Evolutionary conservation across 2,797 vertebrate species (phyloP), one percentile per base, ranked within the genome.

Genomic region (Galago senegalensis): DNA sequence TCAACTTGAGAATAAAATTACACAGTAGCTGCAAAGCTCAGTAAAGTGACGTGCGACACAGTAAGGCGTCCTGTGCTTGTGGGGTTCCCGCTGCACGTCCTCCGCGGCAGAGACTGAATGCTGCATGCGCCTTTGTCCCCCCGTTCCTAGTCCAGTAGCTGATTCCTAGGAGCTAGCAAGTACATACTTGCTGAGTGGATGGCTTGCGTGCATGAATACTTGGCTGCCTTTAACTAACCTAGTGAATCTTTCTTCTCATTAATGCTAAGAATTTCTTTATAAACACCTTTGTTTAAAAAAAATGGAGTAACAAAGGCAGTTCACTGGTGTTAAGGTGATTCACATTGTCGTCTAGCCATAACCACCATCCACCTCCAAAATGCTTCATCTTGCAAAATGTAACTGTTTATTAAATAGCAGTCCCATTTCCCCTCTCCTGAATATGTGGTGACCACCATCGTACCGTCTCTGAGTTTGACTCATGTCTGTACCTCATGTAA

Each of bases 371-470:
- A 0, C 34, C 20, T 34, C 13, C 7, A 23, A 84, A 40, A 60
- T 43, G 1, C 34, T 84, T 40, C 63, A 23, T 40, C 49, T 53
- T 76, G 10, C 16, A 61, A 61, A 79, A 79, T 34, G 58, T 58
- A 82, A 43, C 53, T n/a, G 13, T 21, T 23, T 17, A 11, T 40
- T 82, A 23, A 80, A 43, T 40, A 49, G 12, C 10, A 17, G 8
- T 23, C 29, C 29, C 1, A 0, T 17, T 23, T 17, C 20, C 14
- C 23, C 6, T 0, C 0, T 5, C 11, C 46, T 18, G 5, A 5
- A 4, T 34, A 31, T 16, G 17, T 75, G 58, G 81, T 25, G 18
- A 3, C 49, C 17, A 4, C n/a, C 7, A 0, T 16, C 61, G 67
- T 31, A 1, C 65, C 27, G 25, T 61, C n/a, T 85, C 43, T 70